A percentile compares a stretch with the other conserved stretches of the same genome.
Evolutionary conservation across 2,113 vertebrate species (phyloP).

Genomic region (Tachuris rubrigastra): DNA sequence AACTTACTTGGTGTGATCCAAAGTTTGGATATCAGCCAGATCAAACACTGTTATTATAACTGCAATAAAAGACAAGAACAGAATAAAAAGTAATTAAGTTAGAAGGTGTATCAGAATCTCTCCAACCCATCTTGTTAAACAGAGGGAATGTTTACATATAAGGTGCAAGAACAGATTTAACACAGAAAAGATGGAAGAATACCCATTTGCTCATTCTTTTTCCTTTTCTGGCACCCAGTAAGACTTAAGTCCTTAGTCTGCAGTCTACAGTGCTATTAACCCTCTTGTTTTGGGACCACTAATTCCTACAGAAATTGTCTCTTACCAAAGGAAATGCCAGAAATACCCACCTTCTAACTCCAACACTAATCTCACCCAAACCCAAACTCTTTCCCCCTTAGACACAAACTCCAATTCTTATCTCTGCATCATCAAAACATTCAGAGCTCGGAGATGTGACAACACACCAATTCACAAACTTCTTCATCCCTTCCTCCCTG

Average conservation of each 20-base stretch:
- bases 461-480: background rate
- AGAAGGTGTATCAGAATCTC: background rate
- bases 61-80: conserved; percentile 49
- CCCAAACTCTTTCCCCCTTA: background rate
- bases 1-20: conserved; percentile 86
- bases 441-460: background rate
- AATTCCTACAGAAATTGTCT: background rate
- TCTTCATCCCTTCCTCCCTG: background rate
- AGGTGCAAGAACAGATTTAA: background rate
- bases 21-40: conserved; percentile 77
- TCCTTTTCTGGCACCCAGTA: background rate
- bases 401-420: background rate
- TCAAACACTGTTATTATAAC: conserved; percentile 81
- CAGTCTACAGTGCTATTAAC: background rate
- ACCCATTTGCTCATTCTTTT: background rate
- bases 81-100: background rate
- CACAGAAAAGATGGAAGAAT: background rate
- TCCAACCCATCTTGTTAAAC: background rate
- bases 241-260: background rate
- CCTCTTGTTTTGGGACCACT: background rate
- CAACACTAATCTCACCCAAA: background rate
- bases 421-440: background rate
- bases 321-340: background rate
- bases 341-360: background rate
- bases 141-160: background rate